phyloP scores from a whole-genome alignment of 2,797 vertebrate genomes.

The Basileuterus tristriatus region DNA sequence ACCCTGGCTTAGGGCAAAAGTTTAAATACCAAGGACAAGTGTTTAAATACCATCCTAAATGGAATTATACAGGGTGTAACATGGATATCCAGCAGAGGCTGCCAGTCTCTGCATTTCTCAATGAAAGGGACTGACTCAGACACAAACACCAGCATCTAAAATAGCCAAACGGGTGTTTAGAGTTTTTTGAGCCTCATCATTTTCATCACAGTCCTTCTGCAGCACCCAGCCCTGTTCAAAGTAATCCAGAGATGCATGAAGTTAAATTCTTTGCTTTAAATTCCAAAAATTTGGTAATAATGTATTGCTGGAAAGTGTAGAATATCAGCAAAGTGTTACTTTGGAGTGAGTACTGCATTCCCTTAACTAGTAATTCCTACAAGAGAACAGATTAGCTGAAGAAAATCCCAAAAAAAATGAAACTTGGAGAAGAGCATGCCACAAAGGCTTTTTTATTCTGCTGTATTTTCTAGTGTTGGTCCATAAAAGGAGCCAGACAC shows the following conservation, averaged over 20 bases:
- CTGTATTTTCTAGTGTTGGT: neutral
- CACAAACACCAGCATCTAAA: neutral
- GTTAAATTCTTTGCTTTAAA: neutral
- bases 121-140: neutral
- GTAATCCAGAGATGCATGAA: neutral
- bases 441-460: neutral
- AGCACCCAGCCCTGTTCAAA: neutral
- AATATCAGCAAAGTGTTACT: neutral
- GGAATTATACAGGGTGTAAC: neutral
- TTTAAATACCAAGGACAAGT: neutral
- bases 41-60: neutral
- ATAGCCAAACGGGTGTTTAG: neutral
- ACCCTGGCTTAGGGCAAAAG: neutral
- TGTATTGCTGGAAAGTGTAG: neutral
- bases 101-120: neutral
- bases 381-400: neutral
- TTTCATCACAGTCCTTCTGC: neutral
- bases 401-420: neutral
- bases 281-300: accelerated
- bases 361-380: neutral
- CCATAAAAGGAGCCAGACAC: neutral
- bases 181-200: neutral
- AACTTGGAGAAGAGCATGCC: neutral
- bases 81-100: neutral
- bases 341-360: neutral